Evolutionary conservation across 2,888 invertebrate genomes (phyloP), one percentile per base, ranked within the genome.

Genomic region (Pseudococcus longispinus): DNA sequence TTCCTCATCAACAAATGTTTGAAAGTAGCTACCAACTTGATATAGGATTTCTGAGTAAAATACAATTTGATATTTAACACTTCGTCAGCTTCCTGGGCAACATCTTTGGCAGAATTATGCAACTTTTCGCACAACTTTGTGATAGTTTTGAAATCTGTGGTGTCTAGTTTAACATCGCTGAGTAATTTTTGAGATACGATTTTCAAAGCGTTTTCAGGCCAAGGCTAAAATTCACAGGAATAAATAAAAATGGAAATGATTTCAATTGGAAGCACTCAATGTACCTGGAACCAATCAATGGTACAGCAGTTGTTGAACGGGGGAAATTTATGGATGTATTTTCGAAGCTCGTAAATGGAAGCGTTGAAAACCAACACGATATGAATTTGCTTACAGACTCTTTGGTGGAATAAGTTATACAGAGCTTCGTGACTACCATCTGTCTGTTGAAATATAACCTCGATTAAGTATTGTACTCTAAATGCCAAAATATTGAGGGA

Each of bases 241-340:
- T 32, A 37, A 37, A 37, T 9, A 37, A 37, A n/a, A 6, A 37
- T 37, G 2, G 15, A 51, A n/a, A 26, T 83, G 15, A 6, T 55
- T 84, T 55, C n/a, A 32, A 23, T n/a, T 85, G 13, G 44, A 46
- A 2, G 5, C 44, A 46, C 1, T 15, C 15, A 13, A 51, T n/a
- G 89, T 89, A 93, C 93, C 92, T 96, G 97, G 91, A 98, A 96
- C 98, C 98, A 98, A 91, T 98, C 97, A 88, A 98, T 97, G 0
- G 97, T 98, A 90, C 98, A 98, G 90, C 97, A 98, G 90, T 97
- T 98, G 88, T 98, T 96, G 29, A 98, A 93, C 0, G 97, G 94
- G 0, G 98, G 98, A 90, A 98, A 98, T 91, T 97, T 97, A 87
- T 97, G 92, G 44, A 98, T 94, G 87, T 96, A 93, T 89, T 94